Percentiles rank a stretch among this genome's conserved stretches.
phyloP scores from a whole-genome alignment of 2,888 invertebrate genomes.

The Neoaliturus tenellus region DNA sequence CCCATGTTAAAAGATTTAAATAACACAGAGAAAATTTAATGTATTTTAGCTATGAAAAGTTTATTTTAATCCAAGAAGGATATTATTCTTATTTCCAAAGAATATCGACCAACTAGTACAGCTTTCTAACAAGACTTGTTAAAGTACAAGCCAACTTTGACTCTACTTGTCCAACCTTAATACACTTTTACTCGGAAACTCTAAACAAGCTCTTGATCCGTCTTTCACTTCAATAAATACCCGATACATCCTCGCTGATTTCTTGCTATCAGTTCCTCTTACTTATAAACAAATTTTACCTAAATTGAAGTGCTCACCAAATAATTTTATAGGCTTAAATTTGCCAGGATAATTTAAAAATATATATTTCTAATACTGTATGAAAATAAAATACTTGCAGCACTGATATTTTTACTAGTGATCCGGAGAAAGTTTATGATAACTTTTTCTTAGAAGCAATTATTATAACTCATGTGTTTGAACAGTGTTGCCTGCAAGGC shows the following conservation, averaged over 20 bases:
- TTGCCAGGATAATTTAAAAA: no score
- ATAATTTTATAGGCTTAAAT: no score
- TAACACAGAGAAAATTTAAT: no score
- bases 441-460: no score
- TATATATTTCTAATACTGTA: no score
- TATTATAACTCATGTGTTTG: no score
- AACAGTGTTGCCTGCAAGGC: no score
- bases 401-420: no score
- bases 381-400: no score
- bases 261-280: neutral
- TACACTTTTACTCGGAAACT: slow-evolving; percentile 14
- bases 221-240: neutral
- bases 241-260: slow-evolving; percentile 9
- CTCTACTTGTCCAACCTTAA: neutral
- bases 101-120: neutral
- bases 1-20: no score
- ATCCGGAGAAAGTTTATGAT: no score
- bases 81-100: neutral
- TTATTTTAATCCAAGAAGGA: neutral
- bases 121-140: neutral
- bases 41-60: no score
- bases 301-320: neutral
- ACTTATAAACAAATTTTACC: neutral
- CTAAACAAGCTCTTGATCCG: neutral
- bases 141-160: neutral